Base-by-base conservation (phyloP, 2,888 invertebrate genomes). In the Tipula helvola region DNA sequence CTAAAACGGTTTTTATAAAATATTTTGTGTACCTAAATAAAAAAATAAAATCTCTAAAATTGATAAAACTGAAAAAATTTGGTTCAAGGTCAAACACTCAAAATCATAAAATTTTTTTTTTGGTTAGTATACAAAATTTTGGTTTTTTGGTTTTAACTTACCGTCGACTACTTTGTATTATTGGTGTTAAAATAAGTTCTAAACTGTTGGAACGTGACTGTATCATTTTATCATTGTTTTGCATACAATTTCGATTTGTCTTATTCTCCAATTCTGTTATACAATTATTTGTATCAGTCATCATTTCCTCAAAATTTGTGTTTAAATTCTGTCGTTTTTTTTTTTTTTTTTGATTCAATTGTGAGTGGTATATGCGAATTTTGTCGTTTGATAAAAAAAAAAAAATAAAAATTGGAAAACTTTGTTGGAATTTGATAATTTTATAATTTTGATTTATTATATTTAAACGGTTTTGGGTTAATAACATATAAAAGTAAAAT, bases 131-230 rank as follows among this genome's bases (percentile, higher is more conserved):
- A 57, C 8, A 28, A 28, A 28, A 1, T 28, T 28, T 28, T 28
- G 1, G 28, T 1, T 28, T 28, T 28, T 28, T 28, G 28, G 1
- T 28, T 28, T 28, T 28, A 28, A 83, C 91, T 91, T 91, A 91
- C 91, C 92, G 91, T 90, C 91, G 90, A 91, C 91, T 91, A 91
- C 91, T 91, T 91, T 92, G 91, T 89, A 91, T 92, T 90, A 91
- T 92, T 91, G 91, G 91, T 90, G 91, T 91, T 90, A 91, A 91
- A 90, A 91, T 91, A 90, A 91, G 90, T 90, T 91, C 91, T 91
- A 91, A 90, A 90, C 92, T 91, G 90, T 91, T 91, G 90, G 91
- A 91, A 91, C 91, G 91, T 41, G 86, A 47, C 18, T 36, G 47
- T 47, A 47, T 36, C 36, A 36, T 85, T 41, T 85, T 85, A 85